phyloP scores from a whole-genome alignment of 23 tunicate genomes.

The Corella eumyota region DNA sequence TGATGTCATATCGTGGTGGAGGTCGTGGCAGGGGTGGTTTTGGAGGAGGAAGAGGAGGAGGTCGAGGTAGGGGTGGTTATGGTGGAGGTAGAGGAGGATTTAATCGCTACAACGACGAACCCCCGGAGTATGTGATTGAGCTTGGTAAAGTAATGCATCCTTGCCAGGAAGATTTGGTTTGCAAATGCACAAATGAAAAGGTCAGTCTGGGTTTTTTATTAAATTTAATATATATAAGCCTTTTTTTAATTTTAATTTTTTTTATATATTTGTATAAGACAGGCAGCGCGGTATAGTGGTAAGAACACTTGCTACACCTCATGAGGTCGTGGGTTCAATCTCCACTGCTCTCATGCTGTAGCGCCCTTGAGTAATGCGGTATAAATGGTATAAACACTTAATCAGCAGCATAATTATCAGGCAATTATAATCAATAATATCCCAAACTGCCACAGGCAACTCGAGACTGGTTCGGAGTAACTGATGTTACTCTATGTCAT shows the following conservation, averaged over 20 bases:
- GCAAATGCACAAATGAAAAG: slow-evolving; percentile 85
- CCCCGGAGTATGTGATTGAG: slow-evolving; percentile 86
- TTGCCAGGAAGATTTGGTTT: slow-evolving; percentile 97
- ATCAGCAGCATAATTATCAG: too few relatives aligned
- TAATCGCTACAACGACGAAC: slow-evolving; percentile 41
- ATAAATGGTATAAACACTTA: too few relatives aligned
- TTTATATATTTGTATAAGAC: too few relatives aligned
- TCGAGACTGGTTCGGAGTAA: too few relatives aligned
- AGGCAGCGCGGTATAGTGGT: too few relatives aligned
- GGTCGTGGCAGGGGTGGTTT: slow-evolving; percentile 8
- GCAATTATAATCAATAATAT: too few relatives aligned
- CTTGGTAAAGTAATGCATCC: slow-evolving; percentile 79
- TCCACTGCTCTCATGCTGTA: too few relatives aligned
- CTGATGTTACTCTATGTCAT: too few relatives aligned
- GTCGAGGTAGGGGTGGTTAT: slow-evolving; percentile 71
- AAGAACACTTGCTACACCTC: too few relatives aligned
- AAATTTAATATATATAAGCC: neutral
- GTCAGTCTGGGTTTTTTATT: slow-evolving; percentile 12
- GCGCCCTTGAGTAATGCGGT: too few relatives aligned
- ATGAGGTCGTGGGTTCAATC: too few relatives aligned
- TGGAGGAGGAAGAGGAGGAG: slow-evolving; percentile 14
- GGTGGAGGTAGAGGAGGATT: slow-evolving; percentile 54
- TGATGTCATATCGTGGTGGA: slow-evolving; percentile 7
- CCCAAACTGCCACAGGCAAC: too few relatives aligned
- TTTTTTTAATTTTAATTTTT: neutral